Conservation (phyloP, 1,140 invertebrate species). For the Oryctes rhinoceros region DNA sequence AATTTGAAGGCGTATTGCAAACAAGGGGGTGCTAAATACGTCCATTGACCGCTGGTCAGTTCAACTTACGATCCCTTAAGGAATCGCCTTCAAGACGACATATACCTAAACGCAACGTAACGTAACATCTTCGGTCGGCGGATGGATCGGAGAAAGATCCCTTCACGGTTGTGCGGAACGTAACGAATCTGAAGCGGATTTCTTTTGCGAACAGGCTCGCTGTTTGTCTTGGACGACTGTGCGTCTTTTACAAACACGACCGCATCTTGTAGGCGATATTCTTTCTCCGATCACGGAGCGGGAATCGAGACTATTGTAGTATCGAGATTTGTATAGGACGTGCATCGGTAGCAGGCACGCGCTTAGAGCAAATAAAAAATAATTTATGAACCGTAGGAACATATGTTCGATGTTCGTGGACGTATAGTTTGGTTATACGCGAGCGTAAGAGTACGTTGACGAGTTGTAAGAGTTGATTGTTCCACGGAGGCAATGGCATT, state of each 20-base stretch:
- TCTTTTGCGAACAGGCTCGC: background rate
- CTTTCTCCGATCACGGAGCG: background rate
- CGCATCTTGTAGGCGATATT: constrained; percentile 6
- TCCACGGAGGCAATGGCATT: no score
- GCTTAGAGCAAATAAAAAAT: constrained; percentile 28
- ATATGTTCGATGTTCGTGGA: constrained; percentile 21
- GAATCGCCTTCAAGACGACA: background rate
- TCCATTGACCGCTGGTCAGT: constrained; percentile 12
- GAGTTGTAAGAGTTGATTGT: no score
- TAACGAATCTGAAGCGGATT: background rate
- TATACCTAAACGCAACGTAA: no score
- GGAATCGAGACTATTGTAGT: background rate
- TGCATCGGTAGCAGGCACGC: constrained; percentile 7
- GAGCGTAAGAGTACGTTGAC: no score
- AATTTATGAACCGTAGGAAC: constrained; percentile 39
- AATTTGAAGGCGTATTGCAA: constrained; percentile 39
- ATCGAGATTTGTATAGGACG: background rate
- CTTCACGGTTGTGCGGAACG: background rate
- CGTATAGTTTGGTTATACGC: background rate
- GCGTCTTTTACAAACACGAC: background rate
- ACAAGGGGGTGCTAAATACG: constrained; percentile 14
- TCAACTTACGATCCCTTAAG: background rate
- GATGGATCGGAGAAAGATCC: no score
- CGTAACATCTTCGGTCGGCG: no score
- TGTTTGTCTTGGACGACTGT: background rate